These are phyloP conservation scores for Rhynchophorus ferrugineus DNA, from an alignment of 1,140 invertebrate species.

Conservation along the genomic window DNA sequence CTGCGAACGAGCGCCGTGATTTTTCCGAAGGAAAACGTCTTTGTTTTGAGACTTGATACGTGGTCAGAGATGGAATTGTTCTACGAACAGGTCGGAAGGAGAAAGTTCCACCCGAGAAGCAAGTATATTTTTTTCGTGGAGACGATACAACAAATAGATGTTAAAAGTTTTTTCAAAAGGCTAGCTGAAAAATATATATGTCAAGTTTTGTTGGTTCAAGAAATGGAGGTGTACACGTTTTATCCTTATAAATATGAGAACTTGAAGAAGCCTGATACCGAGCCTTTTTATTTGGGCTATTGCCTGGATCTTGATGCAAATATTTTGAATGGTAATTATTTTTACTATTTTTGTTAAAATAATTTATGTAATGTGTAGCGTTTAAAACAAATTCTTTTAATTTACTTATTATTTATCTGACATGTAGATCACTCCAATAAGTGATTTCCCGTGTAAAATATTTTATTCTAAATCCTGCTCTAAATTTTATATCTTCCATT, in stretches of 20 bases:
- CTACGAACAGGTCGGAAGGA: too few species aligned
- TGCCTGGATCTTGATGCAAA: background rate
- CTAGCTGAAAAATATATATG: conserved; percentile 1
- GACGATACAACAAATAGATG: background rate
- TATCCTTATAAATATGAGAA: conserved; percentile 3
- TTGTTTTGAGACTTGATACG: too few species aligned
- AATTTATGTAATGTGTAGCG: conserved; percentile 12
- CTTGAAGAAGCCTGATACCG: background rate
- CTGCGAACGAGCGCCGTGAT: too few species aligned
- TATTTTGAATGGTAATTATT: conserved; percentile 2
- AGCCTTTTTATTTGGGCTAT: background rate
- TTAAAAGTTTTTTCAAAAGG: background rate
- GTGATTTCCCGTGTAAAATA: too few species aligned
- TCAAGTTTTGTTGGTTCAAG: background rate
- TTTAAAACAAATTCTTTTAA: too few species aligned
- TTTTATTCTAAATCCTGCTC: too few species aligned
- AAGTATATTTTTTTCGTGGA: background rate
- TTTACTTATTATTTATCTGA: too few species aligned
- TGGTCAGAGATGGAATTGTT: too few species aligned
- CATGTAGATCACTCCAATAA: too few species aligned
- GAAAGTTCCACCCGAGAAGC: background rate
- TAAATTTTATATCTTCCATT: too few species aligned
- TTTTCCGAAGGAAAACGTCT: too few species aligned
- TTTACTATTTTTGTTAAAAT: background rate
- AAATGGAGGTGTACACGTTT: background rate